A percentile compares a stretch with the other conserved stretches of the same genome.
These are phyloP conservation scores for Nannoperca australis DNA, from an alignment of 2,797 vertebrate genomes.

Conservation along the genomic window DNA sequence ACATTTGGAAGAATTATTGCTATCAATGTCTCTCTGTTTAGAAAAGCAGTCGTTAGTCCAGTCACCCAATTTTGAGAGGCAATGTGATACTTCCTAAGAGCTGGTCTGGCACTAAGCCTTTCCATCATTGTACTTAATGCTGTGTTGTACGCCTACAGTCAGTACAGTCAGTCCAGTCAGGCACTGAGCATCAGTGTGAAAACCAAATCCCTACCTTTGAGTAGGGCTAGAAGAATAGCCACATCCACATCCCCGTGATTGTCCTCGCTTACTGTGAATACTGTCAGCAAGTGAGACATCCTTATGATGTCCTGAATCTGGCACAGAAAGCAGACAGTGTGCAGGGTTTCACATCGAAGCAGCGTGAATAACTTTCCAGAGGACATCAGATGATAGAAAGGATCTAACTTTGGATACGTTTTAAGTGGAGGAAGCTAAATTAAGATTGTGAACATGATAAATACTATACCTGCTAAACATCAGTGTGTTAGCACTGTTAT, in stretches of 20 bases:
- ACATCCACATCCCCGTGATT: slow-evolving; percentile 90
- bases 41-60: neutral
- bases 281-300: slow-evolving; percentile 89
- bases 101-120: slow-evolving; percentile 12
- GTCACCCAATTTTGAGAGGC: neutral
- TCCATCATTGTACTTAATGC: neutral
- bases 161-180: neutral
- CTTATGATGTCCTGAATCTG: slow-evolving; percentile 97
- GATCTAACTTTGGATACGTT: too few relatives aligned
- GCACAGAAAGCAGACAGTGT: slow-evolving; percentile 15
- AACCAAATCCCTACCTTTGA: slow-evolving; percentile 89
- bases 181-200: neutral
- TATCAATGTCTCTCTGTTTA: neutral
- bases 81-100: slow-evolving; percentile 37
- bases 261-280: slow-evolving; percentile 91
- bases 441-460: too few relatives aligned
- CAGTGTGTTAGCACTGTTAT: neutral
- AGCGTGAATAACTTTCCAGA: neutral
- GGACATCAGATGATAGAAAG: neutral
- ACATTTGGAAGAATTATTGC: neutral
- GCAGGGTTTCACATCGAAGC: neutral
- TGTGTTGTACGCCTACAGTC: neutral
- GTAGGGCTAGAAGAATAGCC: slow-evolving; percentile 94
- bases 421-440: too few relatives aligned
- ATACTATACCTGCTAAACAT: too few relatives aligned